These are phyloP conservation scores for Calyptommatus sinebrachiatus DNA, from an alignment of 2,113 vertebrate species.

Conservation along the genomic window DNA sequence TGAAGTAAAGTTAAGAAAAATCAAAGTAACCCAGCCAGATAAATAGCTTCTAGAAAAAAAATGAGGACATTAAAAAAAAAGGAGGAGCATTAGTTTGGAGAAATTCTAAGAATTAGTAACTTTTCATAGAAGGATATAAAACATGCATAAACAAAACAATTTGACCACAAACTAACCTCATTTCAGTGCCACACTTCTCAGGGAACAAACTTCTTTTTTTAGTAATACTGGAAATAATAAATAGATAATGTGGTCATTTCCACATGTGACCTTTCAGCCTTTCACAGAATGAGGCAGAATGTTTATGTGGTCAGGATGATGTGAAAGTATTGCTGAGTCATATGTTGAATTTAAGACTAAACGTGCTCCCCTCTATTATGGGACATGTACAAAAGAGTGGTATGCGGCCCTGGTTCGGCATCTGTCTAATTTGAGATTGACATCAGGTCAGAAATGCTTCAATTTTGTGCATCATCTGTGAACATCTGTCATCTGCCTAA, in stretches of 20 bases:
- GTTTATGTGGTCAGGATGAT: neutral
- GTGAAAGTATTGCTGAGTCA: neutral
- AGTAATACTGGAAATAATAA: conserved; percentile 22
- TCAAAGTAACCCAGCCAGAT: neutral
- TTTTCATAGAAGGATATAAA: neutral
- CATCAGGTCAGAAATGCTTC: neutral
- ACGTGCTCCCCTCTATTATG: neutral
- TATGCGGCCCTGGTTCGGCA: neutral
- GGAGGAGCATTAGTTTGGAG: neutral
- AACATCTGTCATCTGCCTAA: neutral
- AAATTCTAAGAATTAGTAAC: neutral
- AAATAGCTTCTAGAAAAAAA: neutral
- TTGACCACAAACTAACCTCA: neutral
- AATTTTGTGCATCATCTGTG: neutral
- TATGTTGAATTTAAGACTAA: neutral
- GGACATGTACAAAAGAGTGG: neutral
- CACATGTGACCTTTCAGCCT: neutral
- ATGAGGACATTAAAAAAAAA: neutral
- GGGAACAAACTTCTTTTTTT: neutral
- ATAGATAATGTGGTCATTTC: neutral
- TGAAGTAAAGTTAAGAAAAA: neutral
- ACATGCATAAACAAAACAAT: conserved; percentile 1
- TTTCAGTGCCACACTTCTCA: neutral
- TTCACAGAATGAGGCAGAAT: neutral
- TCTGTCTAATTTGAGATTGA: neutral